Percentiles rank a stretch among this genome's conserved stretches.
Conservation (phyloP, 1,140 invertebrate species). For the Acromyrmex echinatior region DNA sequence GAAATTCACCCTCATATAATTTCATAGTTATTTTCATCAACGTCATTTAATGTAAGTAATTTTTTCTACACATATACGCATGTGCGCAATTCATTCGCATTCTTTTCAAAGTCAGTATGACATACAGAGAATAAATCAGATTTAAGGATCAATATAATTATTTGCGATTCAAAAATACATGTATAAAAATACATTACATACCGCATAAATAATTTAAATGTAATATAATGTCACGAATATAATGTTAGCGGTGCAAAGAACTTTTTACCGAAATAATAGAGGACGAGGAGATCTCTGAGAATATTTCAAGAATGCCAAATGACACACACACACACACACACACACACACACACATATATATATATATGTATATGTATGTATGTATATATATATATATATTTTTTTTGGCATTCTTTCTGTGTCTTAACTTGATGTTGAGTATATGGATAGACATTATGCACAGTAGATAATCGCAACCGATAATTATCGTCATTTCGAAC, state of each 20-base stretch:
- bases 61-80: conserved; percentile 63
- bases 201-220: conserved; percentile 70
- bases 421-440: conserved; percentile 71
- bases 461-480: conserved; percentile 63
- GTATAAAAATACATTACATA: conserved; percentile 65
- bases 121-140: conserved; percentile 51
- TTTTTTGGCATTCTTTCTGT: conserved; percentile 63
- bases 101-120: conserved; percentile 69
- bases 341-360: neutral
- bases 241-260: conserved; percentile 56
- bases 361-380: no score
- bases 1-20: conserved; percentile 70
- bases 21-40: conserved; percentile 74
- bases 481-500: conserved; percentile 51
- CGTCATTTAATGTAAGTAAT: conserved; percentile 80
- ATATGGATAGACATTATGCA: conserved; percentile 64
- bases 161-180: conserved; percentile 58
- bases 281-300: conserved; percentile 25
- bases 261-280: conserved; percentile 55
- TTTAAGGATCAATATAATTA: conserved; percentile 49
- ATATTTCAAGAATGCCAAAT: conserved; percentile 57
- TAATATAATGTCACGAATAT: conserved; percentile 70
- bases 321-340: neutral
- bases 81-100: conserved; percentile 46
- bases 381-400: no score